These are phyloP conservation scores for Proteles cristata DNA, from an alignment of 2,113 vertebrate genomes.

Conservation along the genomic window DNA sequence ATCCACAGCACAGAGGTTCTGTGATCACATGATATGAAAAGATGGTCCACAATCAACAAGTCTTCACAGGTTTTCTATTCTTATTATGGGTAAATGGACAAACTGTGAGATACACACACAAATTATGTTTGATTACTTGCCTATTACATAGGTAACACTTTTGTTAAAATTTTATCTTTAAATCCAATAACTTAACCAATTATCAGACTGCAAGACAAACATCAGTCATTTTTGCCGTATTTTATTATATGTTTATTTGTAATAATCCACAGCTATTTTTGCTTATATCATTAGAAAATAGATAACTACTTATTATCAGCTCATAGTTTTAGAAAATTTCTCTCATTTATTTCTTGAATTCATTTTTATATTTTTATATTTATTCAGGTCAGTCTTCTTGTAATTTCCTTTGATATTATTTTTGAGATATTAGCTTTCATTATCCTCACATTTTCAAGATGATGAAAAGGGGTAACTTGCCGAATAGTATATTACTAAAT, in stretches of 20 bases:
- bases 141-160: neutral
- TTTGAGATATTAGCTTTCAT: neutral
- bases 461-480: neutral
- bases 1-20: neutral
- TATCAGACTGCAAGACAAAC: neutral
- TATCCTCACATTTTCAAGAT: neutral
- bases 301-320: neutral
- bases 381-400: neutral
- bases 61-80: neutral
- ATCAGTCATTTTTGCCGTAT: neutral
- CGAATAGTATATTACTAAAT: neutral
- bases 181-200: neutral
- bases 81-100: neutral
- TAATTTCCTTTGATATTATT: neutral
- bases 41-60: neutral
- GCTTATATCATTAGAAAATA: neutral
- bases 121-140: constrained; percentile 21
- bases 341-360: neutral
- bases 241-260: neutral
- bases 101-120: neutral
- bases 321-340: constrained; percentile 6
- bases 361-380: neutral
- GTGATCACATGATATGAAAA: neutral
- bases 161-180: constrained; percentile 34
- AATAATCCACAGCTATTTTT: neutral